phyloP scores from a whole-genome alignment of 2,888 invertebrate genomes.

The Crossocerus cetratus region DNA sequence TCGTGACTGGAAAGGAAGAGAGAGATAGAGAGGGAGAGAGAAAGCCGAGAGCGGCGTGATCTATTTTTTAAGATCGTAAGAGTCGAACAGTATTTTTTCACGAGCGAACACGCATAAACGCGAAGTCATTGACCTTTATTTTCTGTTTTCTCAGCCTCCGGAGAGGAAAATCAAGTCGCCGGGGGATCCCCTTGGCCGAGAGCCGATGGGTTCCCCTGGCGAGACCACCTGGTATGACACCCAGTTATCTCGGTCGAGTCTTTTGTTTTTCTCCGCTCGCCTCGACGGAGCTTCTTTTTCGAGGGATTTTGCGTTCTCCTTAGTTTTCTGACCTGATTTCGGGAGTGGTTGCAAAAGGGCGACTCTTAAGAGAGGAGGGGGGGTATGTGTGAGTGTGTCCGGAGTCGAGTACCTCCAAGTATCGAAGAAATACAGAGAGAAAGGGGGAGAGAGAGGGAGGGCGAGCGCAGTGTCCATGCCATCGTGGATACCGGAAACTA shows the following conservation, averaged over 20 bases:
- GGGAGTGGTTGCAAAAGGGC: background rate
- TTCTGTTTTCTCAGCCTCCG: background rate
- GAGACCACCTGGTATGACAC: slow-evolving; percentile 12
- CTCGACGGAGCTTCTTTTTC: no score
- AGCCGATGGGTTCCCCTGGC: slow-evolving; percentile 3
- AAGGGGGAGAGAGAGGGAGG: background rate
- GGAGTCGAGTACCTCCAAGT: background rate
- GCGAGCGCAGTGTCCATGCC: background rate
- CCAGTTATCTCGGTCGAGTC: slow-evolving; percentile 11
- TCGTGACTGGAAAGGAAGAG: background rate
- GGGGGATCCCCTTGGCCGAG: no score
- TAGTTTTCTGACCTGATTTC: background rate
- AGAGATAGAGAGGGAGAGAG: background rate
- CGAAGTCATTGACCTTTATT: no score
- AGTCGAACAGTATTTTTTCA: slow-evolving; percentile 27
- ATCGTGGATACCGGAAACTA: slow-evolving; percentile 18
- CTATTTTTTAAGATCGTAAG: slow-evolving; percentile 17
- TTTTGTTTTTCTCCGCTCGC: background rate
- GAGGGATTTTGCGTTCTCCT: no score
- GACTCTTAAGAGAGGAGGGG: no score
- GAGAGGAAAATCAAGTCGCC: slow-evolving; percentile 14
- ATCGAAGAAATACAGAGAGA: slow-evolving; percentile 1
- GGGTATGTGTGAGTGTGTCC: no score
- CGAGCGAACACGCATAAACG: slow-evolving; percentile 3
- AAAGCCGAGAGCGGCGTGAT: background rate